Evolutionary conservation across 2,113 vertebrate species (phyloP).

Genomic region (Chaetops frenatus): DNA sequence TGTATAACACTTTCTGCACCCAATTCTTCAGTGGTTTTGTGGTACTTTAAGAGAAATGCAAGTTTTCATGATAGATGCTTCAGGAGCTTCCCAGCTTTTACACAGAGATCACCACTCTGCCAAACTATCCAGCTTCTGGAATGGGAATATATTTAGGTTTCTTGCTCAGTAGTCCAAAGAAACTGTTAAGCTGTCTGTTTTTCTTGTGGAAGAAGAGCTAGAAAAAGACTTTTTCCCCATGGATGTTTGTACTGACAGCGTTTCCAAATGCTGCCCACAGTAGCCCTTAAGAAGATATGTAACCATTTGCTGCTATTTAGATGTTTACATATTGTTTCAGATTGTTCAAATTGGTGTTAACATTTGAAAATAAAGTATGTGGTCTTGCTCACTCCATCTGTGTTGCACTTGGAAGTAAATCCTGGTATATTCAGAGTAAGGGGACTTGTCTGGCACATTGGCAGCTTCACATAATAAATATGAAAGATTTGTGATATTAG

Average conservation of each 20-base stretch:
- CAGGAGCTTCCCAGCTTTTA: background rate
- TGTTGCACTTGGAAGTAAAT: background rate
- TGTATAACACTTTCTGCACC: background rate
- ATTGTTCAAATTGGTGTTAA: background rate
- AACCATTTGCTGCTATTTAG: background rate
- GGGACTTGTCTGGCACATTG: constrained; percentile 32
- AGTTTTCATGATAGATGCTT: background rate
- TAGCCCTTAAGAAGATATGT: background rate
- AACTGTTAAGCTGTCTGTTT: background rate
- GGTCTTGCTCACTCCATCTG: background rate
- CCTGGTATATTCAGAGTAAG: background rate
- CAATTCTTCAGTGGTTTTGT: background rate
- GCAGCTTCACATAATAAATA: constrained; percentile 45
- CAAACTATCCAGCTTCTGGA: background rate
- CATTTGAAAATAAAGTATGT: background rate
- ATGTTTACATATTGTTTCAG: background rate
- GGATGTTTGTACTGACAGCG: background rate
- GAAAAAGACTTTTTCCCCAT: background rate
- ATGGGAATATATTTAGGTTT: background rate
- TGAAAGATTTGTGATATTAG: constrained; percentile 50
- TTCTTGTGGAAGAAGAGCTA: background rate
- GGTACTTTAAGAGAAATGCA: background rate
- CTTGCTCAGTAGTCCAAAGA: background rate
- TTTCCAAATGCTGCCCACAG: background rate
- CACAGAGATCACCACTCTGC: background rate